These are phyloP conservation scores for Rhipidura dahli DNA, from an alignment of 2,113 vertebrate genomes.

Conservation along the genomic window DNA sequence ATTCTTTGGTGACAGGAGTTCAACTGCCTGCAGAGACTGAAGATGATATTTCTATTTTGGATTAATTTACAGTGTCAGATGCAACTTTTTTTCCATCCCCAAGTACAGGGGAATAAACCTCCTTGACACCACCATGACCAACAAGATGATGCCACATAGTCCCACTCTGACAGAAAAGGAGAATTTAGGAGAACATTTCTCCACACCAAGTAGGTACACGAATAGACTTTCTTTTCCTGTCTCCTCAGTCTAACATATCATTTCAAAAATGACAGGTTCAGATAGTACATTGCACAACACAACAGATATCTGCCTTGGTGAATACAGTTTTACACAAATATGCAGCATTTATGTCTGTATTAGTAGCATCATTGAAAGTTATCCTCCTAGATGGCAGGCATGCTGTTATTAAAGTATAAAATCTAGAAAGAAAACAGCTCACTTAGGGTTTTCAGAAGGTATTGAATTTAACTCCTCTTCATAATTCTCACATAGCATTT, in stretches of 20 bases:
- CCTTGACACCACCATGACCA: not conserved
- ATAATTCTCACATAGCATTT: not conserved
- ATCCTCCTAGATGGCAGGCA: conserved; percentile 28
- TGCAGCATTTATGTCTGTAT: conserved; percentile 23
- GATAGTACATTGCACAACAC: conserved; percentile 33
- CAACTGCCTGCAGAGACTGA: not conserved
- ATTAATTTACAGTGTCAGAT: not conserved
- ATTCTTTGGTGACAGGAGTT: not conserved
- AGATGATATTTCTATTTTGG: not conserved
- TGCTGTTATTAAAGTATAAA: conserved; percentile 47
- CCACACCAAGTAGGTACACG: not conserved
- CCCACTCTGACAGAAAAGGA: not conserved
- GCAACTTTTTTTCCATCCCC: not conserved
- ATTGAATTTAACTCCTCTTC: conserved; percentile 59
- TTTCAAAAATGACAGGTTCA: conserved; percentile 46
- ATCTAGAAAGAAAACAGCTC: conserved; percentile 49
- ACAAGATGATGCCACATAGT: not conserved
- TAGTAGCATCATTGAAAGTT: conserved; percentile 18
- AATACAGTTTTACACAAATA: conserved; percentile 44
- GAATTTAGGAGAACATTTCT: not conserved
- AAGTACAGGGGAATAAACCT: not conserved
- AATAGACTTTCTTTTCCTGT: not conserved
- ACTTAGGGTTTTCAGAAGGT: conserved; percentile 1
- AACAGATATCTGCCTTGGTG: conserved; percentile 31
- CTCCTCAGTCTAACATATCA: not conserved